Conservation (phyloP, 1,140 invertebrate species). For the Eurytemora carolleeae region DNA sequence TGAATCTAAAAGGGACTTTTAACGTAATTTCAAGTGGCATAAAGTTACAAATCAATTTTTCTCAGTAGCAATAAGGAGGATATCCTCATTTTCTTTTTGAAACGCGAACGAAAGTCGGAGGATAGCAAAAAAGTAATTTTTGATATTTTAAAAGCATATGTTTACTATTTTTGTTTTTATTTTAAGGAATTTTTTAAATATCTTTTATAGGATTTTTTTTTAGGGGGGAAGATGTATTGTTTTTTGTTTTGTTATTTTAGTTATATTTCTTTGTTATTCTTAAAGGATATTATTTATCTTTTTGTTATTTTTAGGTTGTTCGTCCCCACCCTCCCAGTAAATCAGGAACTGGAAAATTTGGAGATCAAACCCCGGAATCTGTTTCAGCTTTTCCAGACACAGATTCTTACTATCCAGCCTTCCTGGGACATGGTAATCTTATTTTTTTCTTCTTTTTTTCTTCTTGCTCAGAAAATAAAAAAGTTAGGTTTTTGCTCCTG, state of each 20-base stretch:
- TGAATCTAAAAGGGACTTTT: too few relatives aligned
- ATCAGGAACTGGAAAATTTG: background rate
- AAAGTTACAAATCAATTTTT: constrained; percentile 8
- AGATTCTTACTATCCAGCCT: background rate
- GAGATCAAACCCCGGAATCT: background rate
- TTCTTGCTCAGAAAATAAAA: background rate
- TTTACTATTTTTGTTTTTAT: background rate
- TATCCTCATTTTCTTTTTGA: constrained; percentile 9
- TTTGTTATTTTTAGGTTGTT: background rate
- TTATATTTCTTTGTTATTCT: background rate
- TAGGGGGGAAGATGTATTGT: background rate
- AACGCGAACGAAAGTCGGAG: too few relatives aligned
- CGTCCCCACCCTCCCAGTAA: background rate
- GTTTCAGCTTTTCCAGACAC: background rate
- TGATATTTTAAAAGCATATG: constrained; percentile 1
- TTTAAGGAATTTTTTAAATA: constrained; percentile 9
- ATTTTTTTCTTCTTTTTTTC: background rate
- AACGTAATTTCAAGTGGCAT: constrained; percentile 2
- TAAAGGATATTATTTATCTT: background rate
- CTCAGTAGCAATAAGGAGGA: constrained; percentile 8
- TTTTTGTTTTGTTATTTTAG: background rate
- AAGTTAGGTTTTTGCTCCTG: background rate
- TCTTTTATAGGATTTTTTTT: background rate
- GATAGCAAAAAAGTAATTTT: too few relatives aligned
- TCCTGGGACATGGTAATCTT: background rate